phyloP scores from a whole-genome alignment of 2,113 vertebrate genomes.

The Poeciliopsis occidentalis region DNA sequence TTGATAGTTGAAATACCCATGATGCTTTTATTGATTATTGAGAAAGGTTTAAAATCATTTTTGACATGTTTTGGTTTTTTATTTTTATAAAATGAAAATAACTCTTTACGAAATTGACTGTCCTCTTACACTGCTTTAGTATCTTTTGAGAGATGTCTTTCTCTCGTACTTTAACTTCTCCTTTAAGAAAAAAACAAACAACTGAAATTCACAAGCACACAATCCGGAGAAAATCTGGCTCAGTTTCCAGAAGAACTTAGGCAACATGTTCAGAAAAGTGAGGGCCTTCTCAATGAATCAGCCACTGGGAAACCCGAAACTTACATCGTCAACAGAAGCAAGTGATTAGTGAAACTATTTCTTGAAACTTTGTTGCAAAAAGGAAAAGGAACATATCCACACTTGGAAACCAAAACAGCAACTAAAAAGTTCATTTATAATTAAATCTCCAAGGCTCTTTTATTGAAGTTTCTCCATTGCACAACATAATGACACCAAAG shows the following conservation, averaged over 20 bases:
- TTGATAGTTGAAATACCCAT: no score
- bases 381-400: neutral
- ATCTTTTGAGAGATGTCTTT: no score
- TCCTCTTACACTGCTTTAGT: no score
- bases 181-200: neutral
- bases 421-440: neutral
- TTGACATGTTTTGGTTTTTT: no score
- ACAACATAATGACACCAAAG: neutral
- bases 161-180: neutral
- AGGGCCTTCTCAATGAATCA: neutral
- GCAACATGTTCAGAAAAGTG: conserved; percentile 3
- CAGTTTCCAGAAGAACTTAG: neutral
- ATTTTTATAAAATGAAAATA: no score
- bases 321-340: neutral
- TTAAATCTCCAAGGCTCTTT: neutral
- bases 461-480: neutral
- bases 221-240: neutral
- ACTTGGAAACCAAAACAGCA: neutral
- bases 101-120: no score
- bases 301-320: neutral
- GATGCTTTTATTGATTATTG: no score
- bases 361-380: neutral
- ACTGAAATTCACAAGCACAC: neutral
- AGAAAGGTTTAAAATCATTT: no score
- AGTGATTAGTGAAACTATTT: neutral